Evolutionary conservation across 2,113 vertebrate genomes (phyloP), one percentile per base, ranked within the genome.

Genomic region (Petrocephalus microphthalmus): DNA sequence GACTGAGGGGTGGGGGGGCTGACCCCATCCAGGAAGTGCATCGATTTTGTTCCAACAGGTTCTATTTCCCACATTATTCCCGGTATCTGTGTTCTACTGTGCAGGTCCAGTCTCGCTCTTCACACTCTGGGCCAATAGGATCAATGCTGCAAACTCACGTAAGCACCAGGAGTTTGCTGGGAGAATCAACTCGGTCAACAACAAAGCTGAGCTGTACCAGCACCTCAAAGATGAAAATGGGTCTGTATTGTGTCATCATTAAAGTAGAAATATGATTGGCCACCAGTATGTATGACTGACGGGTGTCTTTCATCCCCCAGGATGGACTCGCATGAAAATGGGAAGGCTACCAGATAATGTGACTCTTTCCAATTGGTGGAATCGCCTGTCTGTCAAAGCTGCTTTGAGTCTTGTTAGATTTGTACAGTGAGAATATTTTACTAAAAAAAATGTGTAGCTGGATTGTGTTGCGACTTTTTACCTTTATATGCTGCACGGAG

Each of bases 171-270:
- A 99, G 93, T 99, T 99, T 92, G 94, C 95, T 25, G 98, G 98
- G 7, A 96, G 98, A 82, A 93, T 96, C 90, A 98, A 95, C 90
- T 99, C 98, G 3, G 95, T 99, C 88, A 98, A 98, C 93, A 98
- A 97, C 92, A 98, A 97, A 94, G 97, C 97, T 19, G 98, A 99
- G 91, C 92, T 99, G 3, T 99, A 99, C 92, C 98, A 99, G 93
- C 97, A 99, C 91, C 96, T 99, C 88, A 99, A 99, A 93, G 98
- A 99, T 5, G 98, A 99, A 92, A 99, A 99, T 29, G 98, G 98
- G 98, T 99, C 91, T 87, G 97, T 96, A 92, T 92, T 25, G 0
- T 29, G 29, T 29, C 49, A 10, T 45, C 7, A 33, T 83, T 33
- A 13, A 13, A 42, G 25, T 29, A 5, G 15, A 7, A 22, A 29